Evolutionary conservation across 2,113 vertebrate genomes (phyloP).

Genomic region (Brachionichthys hirsutus): DNA sequence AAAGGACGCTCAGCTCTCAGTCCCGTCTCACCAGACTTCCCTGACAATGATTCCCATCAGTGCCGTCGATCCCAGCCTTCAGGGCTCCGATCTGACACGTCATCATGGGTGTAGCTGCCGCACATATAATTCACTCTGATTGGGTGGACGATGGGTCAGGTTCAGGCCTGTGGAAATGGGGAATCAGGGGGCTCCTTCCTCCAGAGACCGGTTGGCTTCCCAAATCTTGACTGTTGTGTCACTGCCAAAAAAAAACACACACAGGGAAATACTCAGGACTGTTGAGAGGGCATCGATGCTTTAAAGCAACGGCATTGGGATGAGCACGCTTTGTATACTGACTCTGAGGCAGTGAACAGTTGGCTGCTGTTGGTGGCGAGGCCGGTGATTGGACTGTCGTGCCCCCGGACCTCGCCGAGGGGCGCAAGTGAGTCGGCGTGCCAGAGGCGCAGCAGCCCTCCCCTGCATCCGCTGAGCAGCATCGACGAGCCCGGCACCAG

Average conservation of each 20-base stretch:
- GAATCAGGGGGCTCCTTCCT: constrained; percentile 79
- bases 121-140: not conserved
- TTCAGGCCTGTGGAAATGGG: not conserved
- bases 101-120: not conserved
- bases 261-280: not conserved
- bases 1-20: not conserved
- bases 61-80: not conserved
- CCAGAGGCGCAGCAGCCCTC: constrained; percentile 92
- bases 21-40: not conserved
- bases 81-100: constrained; percentile 1
- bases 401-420: constrained; percentile 86
- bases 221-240: constrained; percentile 96
- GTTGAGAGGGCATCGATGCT: not conserved
- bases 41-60: constrained; percentile 15
- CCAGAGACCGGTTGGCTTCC: constrained; percentile 84
- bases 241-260: constrained; percentile 65
- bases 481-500: constrained; percentile 79
- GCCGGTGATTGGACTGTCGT: constrained; percentile 91
- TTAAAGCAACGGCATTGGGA: not conserved
- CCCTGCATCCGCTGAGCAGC: constrained; percentile 89
- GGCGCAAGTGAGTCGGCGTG: constrained; percentile 82
- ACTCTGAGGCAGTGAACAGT: constrained; percentile 95
- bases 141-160: not conserved
- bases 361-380: constrained; percentile 90
- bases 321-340: constrained; percentile 68